Base-by-base conservation (phyloP, 2,888 invertebrate genomes). In the Alcis repandata region DNA sequence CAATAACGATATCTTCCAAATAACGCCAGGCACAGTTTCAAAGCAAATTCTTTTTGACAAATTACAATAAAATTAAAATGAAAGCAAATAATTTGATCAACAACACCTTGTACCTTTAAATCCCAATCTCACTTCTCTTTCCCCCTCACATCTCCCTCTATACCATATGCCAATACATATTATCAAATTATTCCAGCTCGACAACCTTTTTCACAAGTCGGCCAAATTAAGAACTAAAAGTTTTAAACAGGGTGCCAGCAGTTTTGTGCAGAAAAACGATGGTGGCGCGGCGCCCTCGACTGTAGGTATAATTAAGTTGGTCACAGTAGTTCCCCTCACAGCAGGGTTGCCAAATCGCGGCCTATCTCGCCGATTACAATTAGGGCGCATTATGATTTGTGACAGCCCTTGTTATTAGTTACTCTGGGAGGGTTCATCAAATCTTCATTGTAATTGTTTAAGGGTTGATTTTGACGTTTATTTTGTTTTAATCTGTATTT, bases 321-420 rank as follows among this genome's bases (percentile, higher is more conserved):
- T 51, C 13, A 6, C 4, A 33, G 27, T n/a, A 2, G 6, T 80
- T 63, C 79, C 82, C 81, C 63, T 59, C 74, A 1, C 76, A 62
- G 70, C 58, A 75, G 82, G 79, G 79, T 67, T 77, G 83, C 76
- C 71, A 73, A 79, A 79, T 77, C 72, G 68, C 69, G 58, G 72
- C 68, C 57, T 67, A 70, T 68, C 73, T n/a, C 67, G 68, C 72
- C 79, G 84, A 85, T 86, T 86, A 86, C 83, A 87, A 87, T 88
- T 87, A 88, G 79, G 45, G 67, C 63, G 73, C 76, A 81, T 85
- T 81, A 75, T 79, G 74, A 72, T 56, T 64, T 56, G 64, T 8
- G 59, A 38, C 56, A 59, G 8, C 77, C 70, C 79, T 80, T 78
- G 64, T 76, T 63, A 77, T 82, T 75, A 75, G 58, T 49, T 53